phyloP scores from a whole-genome alignment of 2,113 vertebrate genomes.

The Canis aureus region DNA sequence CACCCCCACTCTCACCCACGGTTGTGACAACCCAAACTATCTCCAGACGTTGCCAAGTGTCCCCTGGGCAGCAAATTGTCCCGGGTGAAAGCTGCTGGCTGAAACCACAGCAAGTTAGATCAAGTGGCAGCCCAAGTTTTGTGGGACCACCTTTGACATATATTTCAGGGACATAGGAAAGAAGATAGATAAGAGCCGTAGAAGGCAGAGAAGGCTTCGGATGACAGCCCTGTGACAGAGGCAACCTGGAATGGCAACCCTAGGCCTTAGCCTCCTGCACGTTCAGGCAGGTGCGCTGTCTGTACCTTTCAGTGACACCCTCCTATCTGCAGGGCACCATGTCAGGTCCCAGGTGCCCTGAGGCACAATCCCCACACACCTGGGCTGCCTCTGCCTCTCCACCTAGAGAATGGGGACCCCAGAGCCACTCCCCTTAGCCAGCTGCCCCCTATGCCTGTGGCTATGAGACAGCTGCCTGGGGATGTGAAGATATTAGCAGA shows the following conservation, averaged over 20 bases:
- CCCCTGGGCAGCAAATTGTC: not conserved
- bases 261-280: not conserved
- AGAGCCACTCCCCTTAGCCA: not conserved
- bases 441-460: not conserved
- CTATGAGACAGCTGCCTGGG: not conserved
- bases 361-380: not conserved
- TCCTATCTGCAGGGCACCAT: no score
- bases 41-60: not conserved
- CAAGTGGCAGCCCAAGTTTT: not conserved
- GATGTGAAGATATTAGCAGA: not conserved
- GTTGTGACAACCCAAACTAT: not conserved
- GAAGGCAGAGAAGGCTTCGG: not conserved
- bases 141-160: not conserved
- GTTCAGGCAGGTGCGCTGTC: not conserved
- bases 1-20: not conserved
- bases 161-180: constrained; percentile 4
- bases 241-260: rapidly evolving
- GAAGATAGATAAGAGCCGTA: not conserved
- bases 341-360: not conserved
- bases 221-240: not conserved
- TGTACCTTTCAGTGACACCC: not conserved
- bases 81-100: not conserved
- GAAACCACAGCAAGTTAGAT: not conserved
- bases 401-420: not conserved
- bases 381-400: not conserved